A percentile compares a stretch with the other conserved stretches of the same genome.
These are phyloP conservation scores for Tetropium fuscum DNA, from an alignment of 2,888 invertebrate species.

Conservation along the genomic window DNA sequence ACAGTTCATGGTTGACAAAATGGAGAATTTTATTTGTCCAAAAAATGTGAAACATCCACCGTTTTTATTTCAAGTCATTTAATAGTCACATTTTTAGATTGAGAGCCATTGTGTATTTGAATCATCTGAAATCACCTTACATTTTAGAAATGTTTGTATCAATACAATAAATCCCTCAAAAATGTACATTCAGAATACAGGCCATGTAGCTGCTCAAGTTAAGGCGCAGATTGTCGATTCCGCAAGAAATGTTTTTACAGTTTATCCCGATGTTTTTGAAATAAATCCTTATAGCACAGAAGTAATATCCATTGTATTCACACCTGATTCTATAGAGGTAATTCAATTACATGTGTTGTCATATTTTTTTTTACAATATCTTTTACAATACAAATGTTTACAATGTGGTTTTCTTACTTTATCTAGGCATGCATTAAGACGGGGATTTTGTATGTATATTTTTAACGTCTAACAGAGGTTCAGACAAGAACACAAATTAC, in stretches of 20 bases:
- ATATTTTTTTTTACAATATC: too few relatives aligned
- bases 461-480: too few relatives aligned
- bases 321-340: slow-evolving; percentile 64
- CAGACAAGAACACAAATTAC: not conserved
- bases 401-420: too few relatives aligned
- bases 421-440: too few relatives aligned
- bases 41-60: slow-evolving; percentile 58
- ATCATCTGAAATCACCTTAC: slow-evolving; percentile 58
- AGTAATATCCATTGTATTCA: slow-evolving; percentile 61
- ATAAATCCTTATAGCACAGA: slow-evolving; percentile 61
- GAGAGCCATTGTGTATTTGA: slow-evolving; percentile 60
- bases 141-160: slow-evolving; percentile 63
- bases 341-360: slow-evolving; percentile 53
- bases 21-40: slow-evolving; percentile 68
- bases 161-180: slow-evolving; percentile 55
- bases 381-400: too few relatives aligned
- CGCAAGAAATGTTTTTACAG: slow-evolving; percentile 53
- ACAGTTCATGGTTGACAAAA: slow-evolving; percentile 69
- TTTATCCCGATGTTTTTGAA: slow-evolving; percentile 54
- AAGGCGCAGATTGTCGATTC: slow-evolving; percentile 45
- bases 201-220: slow-evolving; percentile 59
- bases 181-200: slow-evolving; percentile 63
- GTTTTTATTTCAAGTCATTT: not conserved
- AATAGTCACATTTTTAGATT: slow-evolving; percentile 53
- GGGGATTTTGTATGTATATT: too few relatives aligned